Percentiles rank a stretch among this genome's conserved stretches.
These are phyloP conservation scores for Elephas maximus DNA, from an alignment of 2,113 vertebrate species.

Conservation along the genomic window DNA sequence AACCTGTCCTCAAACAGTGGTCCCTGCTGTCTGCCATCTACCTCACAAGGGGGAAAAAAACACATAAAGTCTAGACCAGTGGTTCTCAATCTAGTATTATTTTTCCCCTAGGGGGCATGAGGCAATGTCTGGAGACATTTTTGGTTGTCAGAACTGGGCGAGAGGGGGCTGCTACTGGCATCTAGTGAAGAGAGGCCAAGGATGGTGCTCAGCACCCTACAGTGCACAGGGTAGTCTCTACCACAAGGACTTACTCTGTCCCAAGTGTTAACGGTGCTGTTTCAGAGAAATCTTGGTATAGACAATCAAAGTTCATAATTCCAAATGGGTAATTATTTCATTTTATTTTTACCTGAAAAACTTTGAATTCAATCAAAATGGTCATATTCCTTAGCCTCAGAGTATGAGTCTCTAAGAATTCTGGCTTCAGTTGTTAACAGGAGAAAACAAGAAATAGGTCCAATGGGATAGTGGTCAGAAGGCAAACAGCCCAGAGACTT, in stretches of 20 bases:
- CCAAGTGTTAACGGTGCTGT: rapidly evolving
- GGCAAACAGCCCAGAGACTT: background rate
- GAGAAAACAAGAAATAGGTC: background rate
- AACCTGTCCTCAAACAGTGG: rapidly evolving
- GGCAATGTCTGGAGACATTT: background rate
- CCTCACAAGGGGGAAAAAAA: background rate
- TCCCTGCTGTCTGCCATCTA: rapidly evolving
- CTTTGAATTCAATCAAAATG: background rate
- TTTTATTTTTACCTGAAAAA: background rate
- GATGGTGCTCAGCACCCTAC: rapidly evolving
- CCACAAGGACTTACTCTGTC: rapidly evolving
- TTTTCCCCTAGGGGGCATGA: too few relatives aligned
- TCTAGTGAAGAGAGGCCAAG: background rate
- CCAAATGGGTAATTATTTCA: background rate
- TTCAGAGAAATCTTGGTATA: background rate
- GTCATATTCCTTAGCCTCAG: too few relatives aligned
- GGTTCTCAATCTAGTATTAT: background rate
- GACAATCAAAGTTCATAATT: background rate
- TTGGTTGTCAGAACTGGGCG: background rate
- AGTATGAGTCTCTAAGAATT: background rate
- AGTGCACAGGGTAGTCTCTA: rapidly evolving
- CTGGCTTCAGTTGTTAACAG: background rate
- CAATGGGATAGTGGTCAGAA: rapidly evolving
- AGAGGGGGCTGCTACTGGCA: background rate
- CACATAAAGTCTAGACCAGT: rapidly evolving